Evolutionary conservation across 2,888 invertebrate species (phyloP).

Genomic region (Chrysomela aeneicollis): DNA sequence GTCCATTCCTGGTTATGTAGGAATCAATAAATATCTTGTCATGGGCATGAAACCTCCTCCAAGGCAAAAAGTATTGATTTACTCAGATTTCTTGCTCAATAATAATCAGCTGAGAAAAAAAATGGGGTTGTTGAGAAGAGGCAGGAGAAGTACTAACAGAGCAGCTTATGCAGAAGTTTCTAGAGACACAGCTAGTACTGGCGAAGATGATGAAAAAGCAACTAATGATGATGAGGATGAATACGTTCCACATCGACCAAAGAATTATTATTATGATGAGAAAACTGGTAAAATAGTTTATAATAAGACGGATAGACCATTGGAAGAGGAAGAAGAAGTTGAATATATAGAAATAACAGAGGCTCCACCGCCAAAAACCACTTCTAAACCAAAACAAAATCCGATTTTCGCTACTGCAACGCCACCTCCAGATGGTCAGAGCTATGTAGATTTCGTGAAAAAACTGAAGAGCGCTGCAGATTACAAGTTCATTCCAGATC

Average conservation of each 20-base stretch:
- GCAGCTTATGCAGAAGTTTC: conserved; percentile 51
- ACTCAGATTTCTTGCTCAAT: conserved; percentile 48
- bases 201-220: conserved; percentile 39
- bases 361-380: conserved; percentile 20
- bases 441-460: conserved; percentile 55
- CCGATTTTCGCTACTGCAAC: conserved; percentile 47
- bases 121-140: conserved; percentile 37
- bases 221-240: conserved; percentile 50
- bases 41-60: conserved; percentile 58
- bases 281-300: conserved; percentile 57
- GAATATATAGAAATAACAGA: conserved; percentile 49
- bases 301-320: conserved; percentile 50
- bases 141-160: conserved; percentile 47
- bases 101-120: conserved; percentile 35
- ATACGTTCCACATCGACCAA: conserved; percentile 57
- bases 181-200: conserved; percentile 42
- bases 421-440: conserved; percentile 49
- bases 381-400: conserved; percentile 46
- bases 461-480: conserved; percentile 50
- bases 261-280: conserved; percentile 58
- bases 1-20: conserved; percentile 11
- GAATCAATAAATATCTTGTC: conserved; percentile 53
- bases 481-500: conserved; percentile 56
- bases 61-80: conserved; percentile 47
- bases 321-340: conserved; percentile 45